phyloP scores from a whole-genome alignment of 23 tunicate genomes.

The Botrylloides violaceus region DNA sequence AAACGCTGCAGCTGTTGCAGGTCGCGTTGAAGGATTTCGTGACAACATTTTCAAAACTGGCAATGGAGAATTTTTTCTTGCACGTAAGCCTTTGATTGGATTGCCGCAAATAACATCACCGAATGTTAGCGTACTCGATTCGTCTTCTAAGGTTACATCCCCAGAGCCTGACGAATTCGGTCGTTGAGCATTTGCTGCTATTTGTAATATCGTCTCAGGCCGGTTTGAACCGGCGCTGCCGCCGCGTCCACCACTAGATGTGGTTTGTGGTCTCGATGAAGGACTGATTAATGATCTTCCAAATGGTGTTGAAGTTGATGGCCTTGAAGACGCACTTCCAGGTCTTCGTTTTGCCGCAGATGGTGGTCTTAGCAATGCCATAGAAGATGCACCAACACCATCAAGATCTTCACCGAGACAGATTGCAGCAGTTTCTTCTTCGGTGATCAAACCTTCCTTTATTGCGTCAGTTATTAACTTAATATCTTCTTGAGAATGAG shows the following conservation, averaged over 20 bases:
- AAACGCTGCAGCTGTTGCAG: constrained; percentile 13
- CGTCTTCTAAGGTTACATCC: constrained; percentile 44
- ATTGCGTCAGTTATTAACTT: constrained; percentile 75
- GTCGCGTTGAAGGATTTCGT: neutral
- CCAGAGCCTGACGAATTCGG: constrained; percentile 72
- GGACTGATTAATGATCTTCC: constrained; percentile 4
- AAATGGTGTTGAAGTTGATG: neutral
- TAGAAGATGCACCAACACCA: neutral
- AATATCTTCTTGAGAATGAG: constrained; percentile 63
- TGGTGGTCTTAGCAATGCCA: neutral
- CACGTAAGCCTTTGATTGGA: constrained; percentile 52
- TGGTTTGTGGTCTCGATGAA: constrained; percentile 8
- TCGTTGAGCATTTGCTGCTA: constrained; percentile 17
- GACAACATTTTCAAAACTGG: constrained; percentile 20
- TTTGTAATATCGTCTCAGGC: constrained; percentile 2
- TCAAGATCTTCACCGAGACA: neutral
- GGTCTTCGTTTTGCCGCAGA: neutral
- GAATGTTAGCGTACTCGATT: constrained; percentile 63
- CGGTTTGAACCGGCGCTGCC: constrained; percentile 10
- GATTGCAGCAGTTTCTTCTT: constrained; percentile 14
- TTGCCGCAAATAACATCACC: constrained; percentile 86
- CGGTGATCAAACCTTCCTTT: constrained; percentile 46
- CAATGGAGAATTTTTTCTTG: constrained; percentile 38
- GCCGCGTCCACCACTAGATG: constrained; percentile 9
- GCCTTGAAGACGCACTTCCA: constrained; percentile 3